These are phyloP conservation scores for Rutpela maculata DNA, from an alignment of 2,888 invertebrate genomes.

Conservation along the genomic window DNA sequence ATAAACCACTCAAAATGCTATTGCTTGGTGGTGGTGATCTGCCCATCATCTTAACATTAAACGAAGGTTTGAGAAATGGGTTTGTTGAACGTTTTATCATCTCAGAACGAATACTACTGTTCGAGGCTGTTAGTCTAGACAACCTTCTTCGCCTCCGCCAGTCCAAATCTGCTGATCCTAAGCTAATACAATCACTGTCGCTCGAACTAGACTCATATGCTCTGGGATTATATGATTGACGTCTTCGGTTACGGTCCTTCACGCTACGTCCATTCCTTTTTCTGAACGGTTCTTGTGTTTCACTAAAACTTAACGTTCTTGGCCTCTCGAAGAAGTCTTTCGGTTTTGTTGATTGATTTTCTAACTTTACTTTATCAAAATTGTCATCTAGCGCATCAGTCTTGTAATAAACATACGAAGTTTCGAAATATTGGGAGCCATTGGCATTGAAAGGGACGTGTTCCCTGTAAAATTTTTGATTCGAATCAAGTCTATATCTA, in stretches of 20 bases:
- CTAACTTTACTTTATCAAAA: constrained; percentile 48
- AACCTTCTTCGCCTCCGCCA: constrained; percentile 70
- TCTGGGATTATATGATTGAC: constrained; percentile 78
- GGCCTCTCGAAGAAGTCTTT: constrained; percentile 57
- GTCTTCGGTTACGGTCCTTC: constrained; percentile 75
- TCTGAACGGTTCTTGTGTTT: constrained; percentile 63
- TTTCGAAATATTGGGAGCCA: constrained; percentile 64
- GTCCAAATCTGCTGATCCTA: constrained; percentile 73
- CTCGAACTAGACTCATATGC: constrained; percentile 76
- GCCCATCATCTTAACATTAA: constrained; percentile 70
- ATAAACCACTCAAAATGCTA: constrained; percentile 77
- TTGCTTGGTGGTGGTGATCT: constrained; percentile 77
- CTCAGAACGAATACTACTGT: constrained; percentile 72
- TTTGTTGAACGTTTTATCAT: constrained; percentile 67
- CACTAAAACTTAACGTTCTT: constrained; percentile 65
- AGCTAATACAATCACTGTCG: constrained; percentile 74
- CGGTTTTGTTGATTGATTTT: constrained; percentile 25
- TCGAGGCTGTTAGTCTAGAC: constrained; percentile 70
- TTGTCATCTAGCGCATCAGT: constrained; percentile 57
- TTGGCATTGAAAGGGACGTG: constrained; percentile 54
- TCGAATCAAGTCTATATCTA: constrained; percentile 59
- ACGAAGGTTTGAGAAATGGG: constrained; percentile 72
- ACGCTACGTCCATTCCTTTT: constrained; percentile 73
- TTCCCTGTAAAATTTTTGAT: constrained; percentile 62
- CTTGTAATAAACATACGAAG: constrained; percentile 68